These are phyloP conservation scores for Dryocosmus kuriphilus DNA, from an alignment of 2,888 invertebrate genomes.

Conservation along the genomic window DNA sequence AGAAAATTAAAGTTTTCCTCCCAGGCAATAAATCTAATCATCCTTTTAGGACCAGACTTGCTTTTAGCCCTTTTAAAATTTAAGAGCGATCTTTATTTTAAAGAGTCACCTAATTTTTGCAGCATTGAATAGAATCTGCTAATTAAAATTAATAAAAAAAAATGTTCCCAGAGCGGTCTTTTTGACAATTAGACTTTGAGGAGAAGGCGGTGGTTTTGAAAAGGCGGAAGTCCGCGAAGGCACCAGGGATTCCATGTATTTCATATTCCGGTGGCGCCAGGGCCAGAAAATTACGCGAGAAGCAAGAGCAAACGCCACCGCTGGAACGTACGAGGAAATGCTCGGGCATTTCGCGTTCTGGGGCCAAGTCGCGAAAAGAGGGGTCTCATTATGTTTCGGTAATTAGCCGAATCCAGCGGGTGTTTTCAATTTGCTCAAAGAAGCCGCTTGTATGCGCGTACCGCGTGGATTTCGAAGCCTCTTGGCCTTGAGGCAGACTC, in stretches of 20 bases:
- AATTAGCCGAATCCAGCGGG: constrained; percentile 77
- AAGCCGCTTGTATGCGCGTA: constrained; percentile 51
- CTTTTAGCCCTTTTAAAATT: not conserved
- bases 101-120: not conserved
- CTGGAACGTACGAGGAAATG: constrained; percentile 56
- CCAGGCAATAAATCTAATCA: not conserved
- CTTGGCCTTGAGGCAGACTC: constrained; percentile 20
- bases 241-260: constrained; percentile 65
- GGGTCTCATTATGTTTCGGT: constrained; percentile 76
- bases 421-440: constrained; percentile 75
- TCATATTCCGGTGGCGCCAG: constrained; percentile 70
- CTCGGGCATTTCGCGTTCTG: constrained; percentile 51
- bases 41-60: no score
- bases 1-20: not conserved
- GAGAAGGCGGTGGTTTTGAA: constrained; percentile 56
- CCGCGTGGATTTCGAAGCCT: constrained; percentile 44
- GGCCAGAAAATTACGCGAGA: constrained; percentile 31
- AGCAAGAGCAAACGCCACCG: constrained; percentile 22
- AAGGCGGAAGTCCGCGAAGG: constrained; percentile 71
- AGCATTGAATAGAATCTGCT: not conserved
- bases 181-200: constrained; percentile 32
- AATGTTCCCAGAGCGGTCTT: not conserved
- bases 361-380: constrained; percentile 62
- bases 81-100: not conserved
- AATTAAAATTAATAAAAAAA: not conserved